Conservation (phyloP, 2,113 vertebrate genomes). For the Zosterops borbonicus region DNA sequence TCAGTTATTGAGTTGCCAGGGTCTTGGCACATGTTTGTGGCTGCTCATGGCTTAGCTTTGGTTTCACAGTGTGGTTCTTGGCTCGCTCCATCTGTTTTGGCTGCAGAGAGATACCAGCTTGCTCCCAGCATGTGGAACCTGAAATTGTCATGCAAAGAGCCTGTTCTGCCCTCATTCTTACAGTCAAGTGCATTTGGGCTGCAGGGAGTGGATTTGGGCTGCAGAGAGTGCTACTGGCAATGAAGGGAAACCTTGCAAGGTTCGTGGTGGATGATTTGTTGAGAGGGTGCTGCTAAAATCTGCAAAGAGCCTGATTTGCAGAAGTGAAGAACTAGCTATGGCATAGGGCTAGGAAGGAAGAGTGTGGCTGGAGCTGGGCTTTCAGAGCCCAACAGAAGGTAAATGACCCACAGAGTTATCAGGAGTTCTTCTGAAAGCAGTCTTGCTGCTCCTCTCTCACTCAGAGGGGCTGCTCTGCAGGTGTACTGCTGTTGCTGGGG, state of each 20-base stretch:
- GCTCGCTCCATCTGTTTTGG: background rate
- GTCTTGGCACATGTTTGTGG: background rate
- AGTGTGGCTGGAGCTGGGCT: background rate
- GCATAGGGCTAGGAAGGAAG: background rate
- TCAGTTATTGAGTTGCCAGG: background rate
- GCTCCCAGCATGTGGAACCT: background rate
- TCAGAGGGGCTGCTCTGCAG: background rate
- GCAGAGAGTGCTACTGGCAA: background rate
- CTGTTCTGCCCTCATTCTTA: background rate
- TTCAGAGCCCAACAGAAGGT: background rate
- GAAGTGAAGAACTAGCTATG: background rate
- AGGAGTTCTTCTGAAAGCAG: background rate
- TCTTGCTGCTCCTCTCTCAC: background rate
- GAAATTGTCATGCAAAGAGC: background rate
- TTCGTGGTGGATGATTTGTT: background rate
- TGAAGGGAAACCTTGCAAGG: background rate
- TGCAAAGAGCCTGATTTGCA: background rate
- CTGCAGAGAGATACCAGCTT: background rate
- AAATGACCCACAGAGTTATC: background rate
- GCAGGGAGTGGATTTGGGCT: background rate
- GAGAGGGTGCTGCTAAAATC: background rate
- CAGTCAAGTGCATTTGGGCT: background rate
- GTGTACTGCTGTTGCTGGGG: background rate
- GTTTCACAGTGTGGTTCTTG: conserved; percentile 2
- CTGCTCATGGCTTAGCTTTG: background rate